Evolutionary conservation across 2,113 vertebrate genomes (phyloP).

Genomic region (Xiphophorus couchianus): DNA sequence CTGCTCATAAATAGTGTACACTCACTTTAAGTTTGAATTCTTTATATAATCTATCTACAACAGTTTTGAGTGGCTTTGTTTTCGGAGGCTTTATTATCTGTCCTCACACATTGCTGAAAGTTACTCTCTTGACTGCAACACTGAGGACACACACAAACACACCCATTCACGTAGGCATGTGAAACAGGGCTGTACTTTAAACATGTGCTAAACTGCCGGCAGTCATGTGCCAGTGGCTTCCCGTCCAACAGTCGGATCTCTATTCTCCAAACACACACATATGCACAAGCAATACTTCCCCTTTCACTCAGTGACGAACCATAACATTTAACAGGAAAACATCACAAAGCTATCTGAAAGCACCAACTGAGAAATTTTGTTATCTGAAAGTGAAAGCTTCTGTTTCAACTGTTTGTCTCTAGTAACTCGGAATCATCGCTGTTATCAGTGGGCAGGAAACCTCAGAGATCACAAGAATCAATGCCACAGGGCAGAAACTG

Average conservation of each 20-base stretch:
- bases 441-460: conserved; percentile 21
- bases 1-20: too few relatives aligned
- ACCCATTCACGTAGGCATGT: conserved; percentile 9
- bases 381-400: conserved; percentile 48
- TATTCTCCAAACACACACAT: conserved; percentile 9
- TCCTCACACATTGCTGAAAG: conserved; percentile 18
- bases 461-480: conserved; percentile 30
- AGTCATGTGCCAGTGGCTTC: conserved; percentile 68
- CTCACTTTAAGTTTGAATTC: neutral
- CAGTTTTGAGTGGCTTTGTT: neutral
- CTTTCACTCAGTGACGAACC: conserved; percentile 19
- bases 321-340: conserved; percentile 35
- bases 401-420: conserved; percentile 33
- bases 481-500: neutral
- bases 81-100: neutral
- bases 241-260: conserved; percentile 25
- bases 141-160: conserved; percentile 19
- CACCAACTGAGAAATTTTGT: conserved; percentile 9
- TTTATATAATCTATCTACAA: neutral
- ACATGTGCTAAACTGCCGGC: conserved; percentile 65
- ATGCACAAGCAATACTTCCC: conserved; percentile 30
- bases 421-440: conserved; percentile 1
- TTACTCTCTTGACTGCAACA: conserved; percentile 18
- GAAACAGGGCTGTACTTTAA: conserved; percentile 33
- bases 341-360: conserved; percentile 13